Percentiles rank a stretch among this genome's conserved stretches.
Evolutionary conservation across 2,888 invertebrate species (phyloP).

Genomic region (Drosophila eohydei): DNA sequence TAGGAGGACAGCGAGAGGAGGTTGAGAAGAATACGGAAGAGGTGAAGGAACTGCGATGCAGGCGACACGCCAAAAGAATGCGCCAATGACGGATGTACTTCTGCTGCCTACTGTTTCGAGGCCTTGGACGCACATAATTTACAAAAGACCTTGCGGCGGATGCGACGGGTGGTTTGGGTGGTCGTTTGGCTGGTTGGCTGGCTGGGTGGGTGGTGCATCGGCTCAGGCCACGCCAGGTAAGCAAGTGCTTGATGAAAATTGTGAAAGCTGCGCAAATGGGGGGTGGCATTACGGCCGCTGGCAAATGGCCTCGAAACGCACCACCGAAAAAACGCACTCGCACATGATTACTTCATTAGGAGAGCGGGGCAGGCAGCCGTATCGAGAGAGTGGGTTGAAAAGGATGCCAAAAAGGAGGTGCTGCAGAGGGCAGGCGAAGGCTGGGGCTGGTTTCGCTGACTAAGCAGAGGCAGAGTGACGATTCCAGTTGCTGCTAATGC

Average conservation of each 20-base stretch:
- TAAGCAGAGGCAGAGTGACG: conserved; percentile 35
- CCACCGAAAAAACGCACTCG: conserved; percentile 61
- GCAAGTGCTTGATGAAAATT: conserved; percentile 36
- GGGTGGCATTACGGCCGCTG: conserved; percentile 39
- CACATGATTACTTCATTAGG: conserved; percentile 40
- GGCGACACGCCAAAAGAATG: conserved; percentile 6
- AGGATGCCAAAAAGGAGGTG: neutral
- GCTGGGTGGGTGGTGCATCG: conserved; percentile 8
- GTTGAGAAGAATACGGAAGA: neutral
- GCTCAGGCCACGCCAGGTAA: conserved; percentile 27
- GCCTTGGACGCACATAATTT: conserved; percentile 60
- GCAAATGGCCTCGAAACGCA: conserved; percentile 57
- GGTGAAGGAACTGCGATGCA: neutral
- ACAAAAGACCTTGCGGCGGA: conserved; percentile 44
- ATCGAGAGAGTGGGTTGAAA: neutral
- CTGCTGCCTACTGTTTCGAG: conserved; percentile 30
- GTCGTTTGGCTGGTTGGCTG: neutral
- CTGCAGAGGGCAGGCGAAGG: neutral
- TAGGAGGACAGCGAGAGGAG: neutral
- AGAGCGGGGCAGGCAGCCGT: neutral
- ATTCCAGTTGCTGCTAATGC: conserved; percentile 36
- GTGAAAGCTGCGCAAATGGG: conserved; percentile 35
- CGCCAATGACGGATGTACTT: conserved; percentile 58
- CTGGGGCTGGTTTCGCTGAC: conserved; percentile 36
- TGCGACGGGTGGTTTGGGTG: conserved; percentile 3